These are phyloP conservation scores for Drosophila seguyi DNA, from an alignment of 1,140 invertebrate genomes.

Conservation along the genomic window DNA sequence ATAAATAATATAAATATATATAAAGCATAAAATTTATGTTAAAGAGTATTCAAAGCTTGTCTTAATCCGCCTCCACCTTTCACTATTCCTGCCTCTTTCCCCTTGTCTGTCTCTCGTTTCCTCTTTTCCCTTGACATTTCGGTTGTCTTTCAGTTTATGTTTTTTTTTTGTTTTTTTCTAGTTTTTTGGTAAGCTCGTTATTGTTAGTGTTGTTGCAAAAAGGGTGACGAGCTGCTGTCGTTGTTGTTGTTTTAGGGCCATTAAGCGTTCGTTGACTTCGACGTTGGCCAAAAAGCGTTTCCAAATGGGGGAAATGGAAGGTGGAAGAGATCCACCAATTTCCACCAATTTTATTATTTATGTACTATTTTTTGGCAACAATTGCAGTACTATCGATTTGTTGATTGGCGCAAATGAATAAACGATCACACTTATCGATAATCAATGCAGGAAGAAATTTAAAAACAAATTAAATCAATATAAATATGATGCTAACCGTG, in stretches of 20 bases:
- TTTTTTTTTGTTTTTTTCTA: background rate
- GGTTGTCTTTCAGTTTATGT: slow-evolving; percentile 32
- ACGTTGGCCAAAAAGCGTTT: slow-evolving; percentile 21
- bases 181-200: slow-evolving; percentile 21
- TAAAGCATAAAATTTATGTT: background rate
- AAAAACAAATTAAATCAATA: too few relatives aligned
- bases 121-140: slow-evolving; percentile 45
- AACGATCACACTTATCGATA: background rate
- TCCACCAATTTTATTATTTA: slow-evolving; percentile 1
- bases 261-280: slow-evolving; percentile 58
- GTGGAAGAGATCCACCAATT: slow-evolving; percentile 35
- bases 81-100: slow-evolving; percentile 1
- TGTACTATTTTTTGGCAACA: slow-evolving; percentile 2
- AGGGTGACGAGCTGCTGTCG: slow-evolving; percentile 32
- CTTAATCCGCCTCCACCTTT: slow-evolving; percentile 19
- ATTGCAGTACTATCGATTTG: slow-evolving; percentile 10
- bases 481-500: too few relatives aligned
- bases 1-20: background rate
- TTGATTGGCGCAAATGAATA: background rate
- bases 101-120: slow-evolving; percentile 10
- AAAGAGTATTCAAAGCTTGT: slow-evolving; percentile 8
- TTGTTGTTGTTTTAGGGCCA: slow-evolving; percentile 30
- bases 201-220: slow-evolving; percentile 34
- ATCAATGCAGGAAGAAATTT: background rate
- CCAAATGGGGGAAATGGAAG: slow-evolving; percentile 11